Conservation (phyloP, 2,888 invertebrate species). For the Linnaemya vulpina region DNA sequence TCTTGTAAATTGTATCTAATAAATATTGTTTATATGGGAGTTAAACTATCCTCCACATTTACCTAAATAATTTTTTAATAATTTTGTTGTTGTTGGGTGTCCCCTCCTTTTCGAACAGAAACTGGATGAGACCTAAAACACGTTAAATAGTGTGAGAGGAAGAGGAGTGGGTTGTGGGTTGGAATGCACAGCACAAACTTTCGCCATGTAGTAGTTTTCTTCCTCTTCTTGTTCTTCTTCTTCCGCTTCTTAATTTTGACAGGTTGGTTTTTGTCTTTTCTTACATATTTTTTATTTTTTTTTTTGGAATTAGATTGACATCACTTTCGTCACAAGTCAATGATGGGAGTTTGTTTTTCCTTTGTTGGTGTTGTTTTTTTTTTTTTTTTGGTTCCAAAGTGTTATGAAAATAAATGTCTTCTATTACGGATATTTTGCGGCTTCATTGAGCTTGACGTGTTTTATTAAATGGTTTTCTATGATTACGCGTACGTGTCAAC, state of each 20-base stretch:
- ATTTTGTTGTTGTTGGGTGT: slow-evolving; percentile 2
- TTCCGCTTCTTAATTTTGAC: background rate
- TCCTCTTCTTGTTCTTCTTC: background rate
- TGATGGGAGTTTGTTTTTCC: slow-evolving; percentile 27
- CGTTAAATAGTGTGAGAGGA: background rate
- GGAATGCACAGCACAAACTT: no score
- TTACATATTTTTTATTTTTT: background rate
- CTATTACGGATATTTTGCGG: slow-evolving; percentile 68
- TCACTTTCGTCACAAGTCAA: slow-evolving; percentile 44
- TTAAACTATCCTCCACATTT: no score
- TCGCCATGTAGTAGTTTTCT: background rate
- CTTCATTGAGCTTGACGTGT: slow-evolving; percentile 70
- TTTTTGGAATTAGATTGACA: slow-evolving; percentile 25
- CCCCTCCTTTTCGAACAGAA: slow-evolving; percentile 2
- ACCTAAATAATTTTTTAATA: slow-evolving; percentile 23
- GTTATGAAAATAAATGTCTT: slow-evolving; percentile 71
- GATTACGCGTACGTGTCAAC: slow-evolving; percentile 71
- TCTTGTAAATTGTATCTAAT: no score
- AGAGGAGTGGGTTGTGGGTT: background rate
- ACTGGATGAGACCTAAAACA: slow-evolving; percentile 12
- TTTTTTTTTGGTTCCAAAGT: slow-evolving; percentile 45
- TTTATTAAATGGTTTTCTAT: slow-evolving; percentile 68
- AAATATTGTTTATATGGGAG: no score
- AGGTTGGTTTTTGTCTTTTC: background rate
- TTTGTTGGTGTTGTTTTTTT: no score